These are phyloP conservation scores for Coilia nasus DNA, from an alignment of 2,797 vertebrate species.

Conservation along the genomic window DNA sequence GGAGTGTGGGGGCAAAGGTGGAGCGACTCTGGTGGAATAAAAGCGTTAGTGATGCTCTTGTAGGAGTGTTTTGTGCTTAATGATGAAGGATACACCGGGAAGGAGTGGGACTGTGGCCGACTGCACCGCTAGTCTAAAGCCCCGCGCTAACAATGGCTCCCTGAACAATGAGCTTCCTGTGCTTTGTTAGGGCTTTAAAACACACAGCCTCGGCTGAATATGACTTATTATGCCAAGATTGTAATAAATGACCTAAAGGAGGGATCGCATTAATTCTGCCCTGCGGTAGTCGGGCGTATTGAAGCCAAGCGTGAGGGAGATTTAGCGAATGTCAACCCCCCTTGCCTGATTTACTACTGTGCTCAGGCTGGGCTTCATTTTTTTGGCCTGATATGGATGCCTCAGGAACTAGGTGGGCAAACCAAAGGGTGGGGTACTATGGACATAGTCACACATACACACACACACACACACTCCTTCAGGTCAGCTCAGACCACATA, in stretches of 20 bases:
- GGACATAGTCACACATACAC: too few relatives aligned
- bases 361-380: too few relatives aligned
- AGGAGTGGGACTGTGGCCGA: conserved; percentile 50
- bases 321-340: conserved; percentile 3
- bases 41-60: conserved; percentile 42
- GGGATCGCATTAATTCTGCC: conserved; percentile 48
- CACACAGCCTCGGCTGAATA: conserved; percentile 36
- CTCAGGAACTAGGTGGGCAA: too few relatives aligned
- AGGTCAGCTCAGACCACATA: too few relatives aligned
- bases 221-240: conserved; percentile 56
- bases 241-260: conserved; percentile 56
- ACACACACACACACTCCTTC: too few relatives aligned
- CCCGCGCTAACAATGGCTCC: conserved; percentile 54
- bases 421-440: too few relatives aligned
- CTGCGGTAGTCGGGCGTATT: neutral
- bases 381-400: too few relatives aligned
- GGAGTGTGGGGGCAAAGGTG: neutral
- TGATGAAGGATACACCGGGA: conserved; percentile 63
- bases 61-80: conserved; percentile 51
- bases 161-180: conserved; percentile 52
- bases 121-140: conserved; percentile 54
- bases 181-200: conserved; percentile 49
- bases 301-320: conserved; percentile 8
- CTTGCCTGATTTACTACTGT: neutral
- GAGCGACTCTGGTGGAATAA: conserved; percentile 39